Evolutionary conservation across 1,140 invertebrate species (phyloP).

Genomic region (Battus philenor): DNA sequence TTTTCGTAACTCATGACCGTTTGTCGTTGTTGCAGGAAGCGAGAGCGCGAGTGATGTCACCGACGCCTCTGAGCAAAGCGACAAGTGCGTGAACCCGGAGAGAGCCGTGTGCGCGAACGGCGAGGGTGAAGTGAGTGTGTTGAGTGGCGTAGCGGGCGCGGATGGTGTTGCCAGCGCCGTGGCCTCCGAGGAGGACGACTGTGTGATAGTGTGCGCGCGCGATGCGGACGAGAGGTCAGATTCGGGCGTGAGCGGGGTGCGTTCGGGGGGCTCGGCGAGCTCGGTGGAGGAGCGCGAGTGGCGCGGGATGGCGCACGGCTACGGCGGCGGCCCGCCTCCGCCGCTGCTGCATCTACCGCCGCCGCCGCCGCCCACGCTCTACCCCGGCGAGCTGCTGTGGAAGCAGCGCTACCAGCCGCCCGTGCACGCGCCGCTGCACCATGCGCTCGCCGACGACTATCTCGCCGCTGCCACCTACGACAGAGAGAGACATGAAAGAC

Average conservation of each 20-base stretch:
- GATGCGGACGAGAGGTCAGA: slow-evolving; percentile 78
- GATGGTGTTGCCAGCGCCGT: slow-evolving; percentile 70
- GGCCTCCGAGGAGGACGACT: slow-evolving; percentile 77
- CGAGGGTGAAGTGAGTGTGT: slow-evolving; percentile 59
- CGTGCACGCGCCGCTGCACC: slow-evolving; percentile 57
- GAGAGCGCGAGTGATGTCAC: slow-evolving; percentile 62
- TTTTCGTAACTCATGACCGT: slow-evolving; percentile 2
- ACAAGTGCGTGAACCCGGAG: slow-evolving; percentile 54
- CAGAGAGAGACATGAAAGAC: slow-evolving; percentile 74
- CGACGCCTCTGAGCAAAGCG: slow-evolving; percentile 55
- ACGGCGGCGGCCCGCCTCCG: slow-evolving; percentile 57
- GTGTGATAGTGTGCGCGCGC: slow-evolving; percentile 75
- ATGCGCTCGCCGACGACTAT: slow-evolving; percentile 71
- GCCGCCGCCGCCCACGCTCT: slow-evolving; percentile 63
- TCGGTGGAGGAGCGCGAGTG: slow-evolving; percentile 83
- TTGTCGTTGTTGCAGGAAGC: slow-evolving; percentile 59
- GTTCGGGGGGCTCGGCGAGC: slow-evolving; percentile 80
- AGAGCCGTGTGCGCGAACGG: slow-evolving; percentile 40
- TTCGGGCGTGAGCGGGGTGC: slow-evolving; percentile 81
- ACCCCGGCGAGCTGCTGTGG: slow-evolving; percentile 59
- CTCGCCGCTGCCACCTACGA: slow-evolving; percentile 67
- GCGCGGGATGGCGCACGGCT: slow-evolving; percentile 71
- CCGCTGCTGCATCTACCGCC: slow-evolving; percentile 61
- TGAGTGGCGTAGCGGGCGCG: slow-evolving; percentile 43
- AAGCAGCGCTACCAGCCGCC: slow-evolving; percentile 70